A percentile compares a stretch with the other conserved stretches of the same genome.
phyloP scores from a whole-genome alignment of 2,113 vertebrate genomes.

The Saguinus imperator region DNA sequence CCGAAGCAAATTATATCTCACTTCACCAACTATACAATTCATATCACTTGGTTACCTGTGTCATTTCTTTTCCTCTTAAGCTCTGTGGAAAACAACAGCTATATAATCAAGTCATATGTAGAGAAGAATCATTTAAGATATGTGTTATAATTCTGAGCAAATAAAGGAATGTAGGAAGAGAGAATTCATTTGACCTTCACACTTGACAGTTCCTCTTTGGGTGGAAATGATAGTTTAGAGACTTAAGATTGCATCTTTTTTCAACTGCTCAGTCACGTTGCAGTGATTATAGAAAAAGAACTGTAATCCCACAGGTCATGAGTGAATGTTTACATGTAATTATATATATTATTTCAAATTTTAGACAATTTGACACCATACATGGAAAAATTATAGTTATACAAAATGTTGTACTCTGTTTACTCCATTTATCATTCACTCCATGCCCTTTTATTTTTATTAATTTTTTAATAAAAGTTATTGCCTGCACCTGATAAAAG shows the following conservation, averaged over 20 bases:
- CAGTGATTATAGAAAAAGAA: neutral
- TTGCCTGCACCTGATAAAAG: neutral
- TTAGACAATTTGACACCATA: neutral
- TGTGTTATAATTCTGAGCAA: slow-evolving; percentile 13
- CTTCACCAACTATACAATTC: neutral
- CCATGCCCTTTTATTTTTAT: neutral
- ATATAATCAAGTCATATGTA: neutral
- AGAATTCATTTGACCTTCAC: slow-evolving; percentile 21
- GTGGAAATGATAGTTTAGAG: neutral
- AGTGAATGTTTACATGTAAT: neutral
- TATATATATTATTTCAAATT: neutral
- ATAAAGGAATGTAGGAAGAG: slow-evolving; percentile 2
- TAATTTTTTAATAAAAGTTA: neutral
- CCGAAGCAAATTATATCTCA: neutral
- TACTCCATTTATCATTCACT: neutral
- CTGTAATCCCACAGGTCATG: neutral
- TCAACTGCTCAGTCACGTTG: neutral
- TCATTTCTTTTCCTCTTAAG: neutral
- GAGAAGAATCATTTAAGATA: neutral
- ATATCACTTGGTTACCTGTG: neutral
- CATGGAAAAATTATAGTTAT: neutral
- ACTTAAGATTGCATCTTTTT: neutral
- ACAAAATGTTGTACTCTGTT: neutral
- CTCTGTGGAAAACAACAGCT: slow-evolving; percentile 11
- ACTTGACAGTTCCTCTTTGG: slow-evolving; percentile 17